A percentile compares a stretch with the other conserved stretches of the same genome.
These are phyloP conservation scores for Reticulitermes speratus DNA, from an alignment of 1,140 invertebrate species.

Conservation along the genomic window DNA sequence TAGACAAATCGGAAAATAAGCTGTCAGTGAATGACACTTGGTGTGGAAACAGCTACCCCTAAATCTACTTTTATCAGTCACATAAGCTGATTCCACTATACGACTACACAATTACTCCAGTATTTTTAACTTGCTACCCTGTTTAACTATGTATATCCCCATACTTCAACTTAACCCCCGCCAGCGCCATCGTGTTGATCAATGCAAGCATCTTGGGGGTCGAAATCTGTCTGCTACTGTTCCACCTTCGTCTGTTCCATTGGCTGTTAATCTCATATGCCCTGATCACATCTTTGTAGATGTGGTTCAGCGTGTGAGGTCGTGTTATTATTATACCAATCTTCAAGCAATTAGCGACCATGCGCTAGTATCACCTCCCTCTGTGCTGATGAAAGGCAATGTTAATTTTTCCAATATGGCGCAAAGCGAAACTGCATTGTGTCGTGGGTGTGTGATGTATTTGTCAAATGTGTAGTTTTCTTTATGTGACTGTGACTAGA, in stretches of 20 bases:
- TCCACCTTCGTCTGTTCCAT: background rate
- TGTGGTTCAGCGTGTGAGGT: background rate
- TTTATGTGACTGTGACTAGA: background rate
- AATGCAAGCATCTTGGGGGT: background rate
- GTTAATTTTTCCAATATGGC: background rate
- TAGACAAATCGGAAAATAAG: no score
- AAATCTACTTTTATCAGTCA: no score
- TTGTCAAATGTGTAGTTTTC: background rate
- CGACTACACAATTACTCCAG: no score
- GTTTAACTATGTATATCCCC: no score
- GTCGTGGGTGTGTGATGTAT: background rate
- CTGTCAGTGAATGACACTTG: no score
- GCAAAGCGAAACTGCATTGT: background rate
- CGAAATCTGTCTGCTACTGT: background rate
- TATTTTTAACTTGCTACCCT: no score
- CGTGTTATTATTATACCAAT: background rate
- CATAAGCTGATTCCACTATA: no score
- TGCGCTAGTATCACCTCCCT: background rate
- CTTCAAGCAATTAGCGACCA: background rate
- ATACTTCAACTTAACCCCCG: background rate
- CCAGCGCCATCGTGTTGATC: background rate
- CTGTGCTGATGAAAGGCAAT: background rate
- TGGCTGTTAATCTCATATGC: background rate
- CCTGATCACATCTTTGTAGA: background rate
- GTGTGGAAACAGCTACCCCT: no score